These are phyloP conservation scores for Barnardius zonarius DNA, from an alignment of 2,113 vertebrate genomes.

Conservation along the genomic window DNA sequence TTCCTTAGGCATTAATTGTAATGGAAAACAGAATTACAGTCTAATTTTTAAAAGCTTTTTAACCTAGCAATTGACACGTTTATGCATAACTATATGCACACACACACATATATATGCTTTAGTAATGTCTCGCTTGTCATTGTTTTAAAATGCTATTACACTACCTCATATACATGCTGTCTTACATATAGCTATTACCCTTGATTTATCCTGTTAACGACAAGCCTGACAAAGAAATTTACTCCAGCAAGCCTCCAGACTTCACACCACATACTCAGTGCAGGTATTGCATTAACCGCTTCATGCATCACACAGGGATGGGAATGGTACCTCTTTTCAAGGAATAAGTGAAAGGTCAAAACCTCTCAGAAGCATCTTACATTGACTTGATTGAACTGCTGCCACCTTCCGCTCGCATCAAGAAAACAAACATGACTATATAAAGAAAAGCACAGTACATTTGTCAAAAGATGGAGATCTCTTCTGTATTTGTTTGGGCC, in stretches of 20 bases:
- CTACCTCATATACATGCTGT: not conserved
- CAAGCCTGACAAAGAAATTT: not conserved
- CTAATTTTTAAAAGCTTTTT: not conserved
- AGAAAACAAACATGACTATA: not conserved
- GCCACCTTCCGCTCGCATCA: not conserved
- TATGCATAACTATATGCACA: not conserved
- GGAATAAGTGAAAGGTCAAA: not conserved
- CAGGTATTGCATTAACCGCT: not conserved
- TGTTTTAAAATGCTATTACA: not conserved
- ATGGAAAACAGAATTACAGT: not conserved
- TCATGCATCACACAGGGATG: not conserved
- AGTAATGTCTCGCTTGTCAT: not conserved
- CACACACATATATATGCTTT: not conserved
- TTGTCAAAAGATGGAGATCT: not conserved
- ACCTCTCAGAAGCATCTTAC: not conserved
- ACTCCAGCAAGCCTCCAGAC: not conserved
- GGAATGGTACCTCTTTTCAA: not conserved
- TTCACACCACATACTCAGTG: not conserved
- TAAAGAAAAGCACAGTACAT: not conserved
- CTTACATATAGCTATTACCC: not conserved
- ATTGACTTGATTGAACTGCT: not conserved
- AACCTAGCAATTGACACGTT: not conserved
- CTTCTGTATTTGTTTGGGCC: not conserved
- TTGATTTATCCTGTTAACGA: not conserved
- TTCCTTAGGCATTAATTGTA: not conserved